A percentile compares a stretch with the other conserved stretches of the same genome.
These are phyloP conservation scores for Oscarella lobularis DNA, from an alignment of 37 sponge, comb jelly and placozoan species.

Conservation along the genomic window DNA sequence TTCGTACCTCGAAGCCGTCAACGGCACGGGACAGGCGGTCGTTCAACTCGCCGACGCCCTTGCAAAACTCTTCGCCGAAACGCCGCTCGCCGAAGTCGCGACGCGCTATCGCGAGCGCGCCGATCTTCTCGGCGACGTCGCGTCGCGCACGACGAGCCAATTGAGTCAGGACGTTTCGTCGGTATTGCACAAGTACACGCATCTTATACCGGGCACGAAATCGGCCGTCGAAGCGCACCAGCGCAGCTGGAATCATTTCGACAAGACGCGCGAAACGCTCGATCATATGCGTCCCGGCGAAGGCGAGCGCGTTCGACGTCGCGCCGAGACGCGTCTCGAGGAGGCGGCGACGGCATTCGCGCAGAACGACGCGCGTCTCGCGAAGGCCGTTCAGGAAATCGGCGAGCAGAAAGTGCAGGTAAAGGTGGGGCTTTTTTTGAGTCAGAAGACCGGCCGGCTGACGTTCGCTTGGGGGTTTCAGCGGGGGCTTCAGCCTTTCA, in stretches of 20 bases:
- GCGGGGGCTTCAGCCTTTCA: too few species aligned
- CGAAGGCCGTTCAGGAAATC: conserved; percentile 25
- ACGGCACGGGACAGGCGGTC: conserved; percentile 16
- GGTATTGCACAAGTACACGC: conserved; percentile 33
- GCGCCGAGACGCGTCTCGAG: conserved; percentile 35
- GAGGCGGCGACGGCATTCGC: conserved; percentile 31
- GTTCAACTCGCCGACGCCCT: conserved; percentile 29
- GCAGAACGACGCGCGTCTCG: conserved; percentile 24
- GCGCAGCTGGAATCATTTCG: conserved; percentile 23
- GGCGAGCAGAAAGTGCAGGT: conserved; percentile 35
- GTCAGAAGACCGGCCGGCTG: too few species aligned
- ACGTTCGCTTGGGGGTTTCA: too few species aligned
- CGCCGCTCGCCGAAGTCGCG: conserved; percentile 32
- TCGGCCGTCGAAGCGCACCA: conserved; percentile 36
- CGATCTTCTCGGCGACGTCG: conserved; percentile 31
- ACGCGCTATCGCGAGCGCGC: conserved; percentile 29
- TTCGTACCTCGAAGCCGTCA: conserved; percentile 23
- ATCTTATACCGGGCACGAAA: conserved; percentile 21
- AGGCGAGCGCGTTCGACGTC: conserved; percentile 15
- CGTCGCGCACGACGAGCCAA: conserved; percentile 4
- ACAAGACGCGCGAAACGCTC: conserved; percentile 17
- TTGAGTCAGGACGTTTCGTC: conserved; percentile 27
- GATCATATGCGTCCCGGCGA: conserved; percentile 15
- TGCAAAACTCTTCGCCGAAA: conserved; percentile 39
- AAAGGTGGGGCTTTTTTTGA: not conserved